Evolutionary conservation across 1,140 invertebrate species (phyloP).

Genomic region (Aphis gossypii): DNA sequence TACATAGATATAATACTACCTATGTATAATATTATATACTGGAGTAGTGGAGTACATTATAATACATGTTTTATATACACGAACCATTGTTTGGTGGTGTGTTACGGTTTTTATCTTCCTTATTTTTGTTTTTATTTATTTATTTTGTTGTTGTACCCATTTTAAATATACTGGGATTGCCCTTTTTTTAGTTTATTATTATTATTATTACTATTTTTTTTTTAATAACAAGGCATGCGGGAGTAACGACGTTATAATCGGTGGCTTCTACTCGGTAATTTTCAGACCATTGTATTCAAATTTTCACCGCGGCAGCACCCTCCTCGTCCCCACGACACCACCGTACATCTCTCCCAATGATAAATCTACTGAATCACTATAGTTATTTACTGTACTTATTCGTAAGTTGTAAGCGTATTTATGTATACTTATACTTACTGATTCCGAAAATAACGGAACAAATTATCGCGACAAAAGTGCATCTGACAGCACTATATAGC

Average conservation of each 20-base stretch:
- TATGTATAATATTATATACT: background rate
- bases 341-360: background rate
- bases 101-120: background rate
- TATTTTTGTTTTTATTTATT: background rate
- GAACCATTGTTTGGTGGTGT: conserved; percentile 3
- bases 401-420: background rate
- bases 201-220: background rate
- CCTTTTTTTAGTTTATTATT: background rate
- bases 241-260: conserved; percentile 29
- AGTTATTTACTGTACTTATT: background rate
- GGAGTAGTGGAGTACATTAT: background rate
- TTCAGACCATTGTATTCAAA: conserved; percentile 48
- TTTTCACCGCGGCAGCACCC: background rate
- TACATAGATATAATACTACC: background rate
- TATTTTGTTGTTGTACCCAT: background rate
- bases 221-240: conserved; percentile 20
- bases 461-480: background rate
- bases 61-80: background rate
- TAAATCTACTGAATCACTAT: background rate
- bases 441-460: background rate
- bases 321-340: no score
- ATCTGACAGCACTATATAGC: background rate
- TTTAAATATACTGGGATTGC: background rate
- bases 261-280: conserved; percentile 45
- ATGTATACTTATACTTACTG: no score